Evolutionary conservation across 1,140 invertebrate genomes (phyloP), one percentile per base, ranked within the genome.

Genomic region (Lucilia sericata): DNA sequence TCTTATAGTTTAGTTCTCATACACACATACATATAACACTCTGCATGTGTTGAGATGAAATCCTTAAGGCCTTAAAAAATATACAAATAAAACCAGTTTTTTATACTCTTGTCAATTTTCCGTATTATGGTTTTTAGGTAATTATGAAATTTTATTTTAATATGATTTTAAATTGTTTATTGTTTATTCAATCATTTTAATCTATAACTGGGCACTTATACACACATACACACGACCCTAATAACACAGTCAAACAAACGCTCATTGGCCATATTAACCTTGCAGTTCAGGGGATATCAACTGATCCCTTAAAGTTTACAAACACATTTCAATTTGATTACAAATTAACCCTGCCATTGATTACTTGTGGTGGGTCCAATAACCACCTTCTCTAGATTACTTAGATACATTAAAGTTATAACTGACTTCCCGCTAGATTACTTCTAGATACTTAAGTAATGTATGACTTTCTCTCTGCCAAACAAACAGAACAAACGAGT

Each of bases 111-210:
- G 49, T 25, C 47, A 55, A 42, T 83, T 83, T 74, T 83, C 70
- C 75, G 12, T 83, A 19, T 70, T 70, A 70, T 70, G 65, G 65
- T 70, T 70, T 70, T 83, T 83, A 83, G 51, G 74, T 83, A 55
- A 83, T 75, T 74, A 75, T 83, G 36, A 51, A 76, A 51, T 30
- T 83, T 83, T 83, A 42, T 83, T 76, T 10, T 74, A 83, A 74
- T 83, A 70, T 70, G 65, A 70, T 70, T 70, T 70, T 70, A 70
- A 70, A 70, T 70, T 70, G 65, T 83, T 75, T 83, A 83, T 74
- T 83, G 49, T 55, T 83, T 83, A 55, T 30, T 74, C 74, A 75
- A 36, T 55, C 74, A 83, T 83, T 5, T 10, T 83, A 49, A 51
- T 82, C 49, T 9, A 60, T 19, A 47, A 21, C 21, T 51, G 78